phyloP scores from a whole-genome alignment of 2,113 vertebrate species.

The Pteruthius melanotis region DNA sequence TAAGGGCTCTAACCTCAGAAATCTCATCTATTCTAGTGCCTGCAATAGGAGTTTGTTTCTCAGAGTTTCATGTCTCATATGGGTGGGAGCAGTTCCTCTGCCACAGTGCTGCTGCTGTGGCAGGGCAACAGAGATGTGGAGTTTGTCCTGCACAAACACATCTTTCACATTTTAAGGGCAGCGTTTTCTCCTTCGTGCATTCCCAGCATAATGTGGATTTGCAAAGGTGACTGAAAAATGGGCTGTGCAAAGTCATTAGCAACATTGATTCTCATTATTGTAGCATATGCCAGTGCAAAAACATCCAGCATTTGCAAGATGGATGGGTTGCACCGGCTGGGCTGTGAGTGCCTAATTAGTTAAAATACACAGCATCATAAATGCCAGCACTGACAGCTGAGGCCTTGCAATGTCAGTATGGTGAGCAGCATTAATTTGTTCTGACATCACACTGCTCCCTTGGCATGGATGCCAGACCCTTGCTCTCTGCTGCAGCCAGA shows the following conservation, averaged over 20 bases:
- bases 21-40: neutral
- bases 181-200: neutral
- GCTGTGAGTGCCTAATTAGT: slow-evolving; percentile 39
- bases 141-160: neutral
- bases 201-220: neutral
- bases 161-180: neutral
- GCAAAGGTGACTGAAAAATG: slow-evolving; percentile 47
- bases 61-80: neutral
- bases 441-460: neutral
- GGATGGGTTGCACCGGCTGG: slow-evolving; percentile 3
- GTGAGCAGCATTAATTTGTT: slow-evolving; percentile 7
- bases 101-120: neutral
- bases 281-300: slow-evolving; percentile 48
- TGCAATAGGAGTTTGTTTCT: neutral
- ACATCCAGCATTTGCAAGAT: neutral
- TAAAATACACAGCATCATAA: slow-evolving; percentile 43
- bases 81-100: neutral
- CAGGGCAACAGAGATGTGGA: neutral
- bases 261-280: slow-evolving; percentile 51
- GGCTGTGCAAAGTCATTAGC: slow-evolving; percentile 35
- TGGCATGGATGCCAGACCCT: fast-evolving
- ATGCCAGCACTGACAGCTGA: slow-evolving; percentile 35
- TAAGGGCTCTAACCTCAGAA: neutral
- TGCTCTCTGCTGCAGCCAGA: neutral
- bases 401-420: neutral